A percentile compares a stretch with the other conserved stretches of the same genome.
Conservation (phyloP, 2,797 vertebrate species). For the Sparidentex hasta region DNA sequence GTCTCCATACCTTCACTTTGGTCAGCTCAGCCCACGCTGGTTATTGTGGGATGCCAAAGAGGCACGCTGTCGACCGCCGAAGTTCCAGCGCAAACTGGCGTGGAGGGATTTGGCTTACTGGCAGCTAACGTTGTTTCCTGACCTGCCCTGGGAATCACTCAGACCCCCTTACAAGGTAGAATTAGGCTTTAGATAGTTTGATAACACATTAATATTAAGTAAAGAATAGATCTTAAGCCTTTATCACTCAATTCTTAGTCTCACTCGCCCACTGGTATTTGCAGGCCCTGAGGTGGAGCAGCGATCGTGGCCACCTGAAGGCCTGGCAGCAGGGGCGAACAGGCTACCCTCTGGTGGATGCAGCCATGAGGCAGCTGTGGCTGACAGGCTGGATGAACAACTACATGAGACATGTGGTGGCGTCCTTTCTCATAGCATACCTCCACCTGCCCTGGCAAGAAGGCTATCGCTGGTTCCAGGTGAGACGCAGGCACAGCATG, state of each 20-base stretch:
- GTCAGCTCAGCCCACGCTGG: constrained; percentile 84
- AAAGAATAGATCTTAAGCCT: background rate
- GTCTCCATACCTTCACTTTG: constrained; percentile 86
- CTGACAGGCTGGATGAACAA: constrained; percentile 86
- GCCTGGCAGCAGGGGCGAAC: constrained; percentile 83
- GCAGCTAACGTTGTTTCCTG: constrained; percentile 83
- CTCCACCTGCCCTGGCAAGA: constrained; percentile 85
- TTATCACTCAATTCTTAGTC: background rate
- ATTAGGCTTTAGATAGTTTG: background rate
- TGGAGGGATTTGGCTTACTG: constrained; percentile 87
- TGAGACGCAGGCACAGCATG: constrained; percentile 29
- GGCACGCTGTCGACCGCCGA: constrained; percentile 76
- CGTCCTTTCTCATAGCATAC: constrained; percentile 85
- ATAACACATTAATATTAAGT: background rate
- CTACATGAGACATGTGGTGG: constrained; percentile 86
- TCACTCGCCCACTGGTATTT: constrained; percentile 18
- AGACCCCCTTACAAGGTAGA: constrained; percentile 85
- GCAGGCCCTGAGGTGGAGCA: constrained; percentile 80
- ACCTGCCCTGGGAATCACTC: constrained; percentile 85
- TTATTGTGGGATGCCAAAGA: constrained; percentile 81
- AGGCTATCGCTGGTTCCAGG: constrained; percentile 86
- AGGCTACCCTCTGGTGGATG: constrained; percentile 84
- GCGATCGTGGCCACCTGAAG: constrained; percentile 71
- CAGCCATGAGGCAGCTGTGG: constrained; percentile 87
- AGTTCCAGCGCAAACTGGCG: constrained; percentile 85